Percentiles rank a stretch among this genome's conserved stretches.
phyloP scores from a whole-genome alignment of 2,888 invertebrate genomes.

The Xylophagus ater region DNA sequence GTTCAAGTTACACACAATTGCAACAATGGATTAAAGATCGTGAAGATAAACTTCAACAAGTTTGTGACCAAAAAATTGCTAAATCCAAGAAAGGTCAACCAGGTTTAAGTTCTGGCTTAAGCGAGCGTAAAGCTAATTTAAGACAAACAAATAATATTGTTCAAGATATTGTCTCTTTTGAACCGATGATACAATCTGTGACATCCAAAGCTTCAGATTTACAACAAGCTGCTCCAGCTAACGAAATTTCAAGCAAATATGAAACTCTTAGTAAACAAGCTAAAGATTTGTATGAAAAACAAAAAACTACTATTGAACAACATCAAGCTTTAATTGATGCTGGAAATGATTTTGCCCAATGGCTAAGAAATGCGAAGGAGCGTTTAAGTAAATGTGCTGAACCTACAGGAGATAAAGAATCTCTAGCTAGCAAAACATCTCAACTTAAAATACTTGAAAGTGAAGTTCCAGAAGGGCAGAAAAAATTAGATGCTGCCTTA shows the following conservation, averaged over 20 bases:
- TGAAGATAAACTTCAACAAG: constrained; percentile 84
- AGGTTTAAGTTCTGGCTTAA: constrained; percentile 65
- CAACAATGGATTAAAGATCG: constrained; percentile 92
- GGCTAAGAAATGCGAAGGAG: constrained; percentile 87
- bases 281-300: constrained; percentile 76
- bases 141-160: constrained; percentile 89
- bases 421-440: constrained; percentile 72
- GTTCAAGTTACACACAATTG: constrained; percentile 81
- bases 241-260: constrained; percentile 85
- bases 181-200: constrained; percentile 94
- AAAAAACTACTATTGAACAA: constrained; percentile 80
- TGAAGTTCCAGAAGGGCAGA: constrained; percentile 72
- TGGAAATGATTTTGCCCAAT: constrained; percentile 82
- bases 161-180: constrained; percentile 92
- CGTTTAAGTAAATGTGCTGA: constrained; percentile 83
- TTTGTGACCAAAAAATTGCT: constrained; percentile 71
- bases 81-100: constrained; percentile 68
- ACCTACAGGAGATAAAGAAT: constrained; percentile 84
- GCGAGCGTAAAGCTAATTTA: constrained; percentile 78
- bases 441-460: constrained; percentile 75
- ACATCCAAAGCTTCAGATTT: constrained; percentile 87
- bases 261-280: constrained; percentile 83
- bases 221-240: constrained; percentile 81
- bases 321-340: constrained; percentile 88
- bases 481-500: constrained; percentile 69